Evolutionary conservation across 2,113 vertebrate genomes (phyloP), one percentile per base, ranked within the genome.

Genomic region (Asarcornis scutulata): DNA sequence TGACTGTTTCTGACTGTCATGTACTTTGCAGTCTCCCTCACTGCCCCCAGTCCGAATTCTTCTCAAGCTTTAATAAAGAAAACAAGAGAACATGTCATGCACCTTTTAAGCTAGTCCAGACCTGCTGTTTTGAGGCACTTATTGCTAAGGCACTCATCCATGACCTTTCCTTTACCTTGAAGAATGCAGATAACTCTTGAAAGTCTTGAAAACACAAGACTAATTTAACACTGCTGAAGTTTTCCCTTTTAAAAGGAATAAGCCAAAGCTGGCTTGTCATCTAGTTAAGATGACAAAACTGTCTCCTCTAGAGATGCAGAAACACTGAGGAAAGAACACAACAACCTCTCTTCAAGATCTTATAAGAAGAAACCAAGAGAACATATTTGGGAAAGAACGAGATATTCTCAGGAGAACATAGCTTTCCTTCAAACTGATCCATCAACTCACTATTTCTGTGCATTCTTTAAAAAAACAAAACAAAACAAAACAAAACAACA

Each of bases 401-500:
- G 34, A 83, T 38, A 83, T 79, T 90, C 55, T 59, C 72, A 69
- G 55, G 68, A 88, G 50, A 71, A 29, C 50, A 48, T 3, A 9
- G 63, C 25, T 90, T 91, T 78, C 15, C 63, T 77, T 87, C 34
- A 52, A 80, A 23, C 2, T 55, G 55, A 69, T 85, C 85, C 29
- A 79, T 46, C 12, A 83, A 21, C 25, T 89, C 66, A 44, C 22
- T 48, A 12, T 8, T 75, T 84, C 76, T 58, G 38, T 48, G 34
- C 53, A 69, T 79, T 91, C 58, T 90, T 69, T 80, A 55, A 80
- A 93, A 91, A 79, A 85, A 17, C 4, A 46, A 46, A 40, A 40
- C 40, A 40, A 85, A 11, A 40, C 38, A 40, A 85, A 18, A 46
- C n/a, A 46, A 46, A 40, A 38, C 38, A 12, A 85, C 17, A 46